Evolutionary conservation across 2,113 vertebrate species (phyloP).

Genomic region (Cariama cristata): DNA sequence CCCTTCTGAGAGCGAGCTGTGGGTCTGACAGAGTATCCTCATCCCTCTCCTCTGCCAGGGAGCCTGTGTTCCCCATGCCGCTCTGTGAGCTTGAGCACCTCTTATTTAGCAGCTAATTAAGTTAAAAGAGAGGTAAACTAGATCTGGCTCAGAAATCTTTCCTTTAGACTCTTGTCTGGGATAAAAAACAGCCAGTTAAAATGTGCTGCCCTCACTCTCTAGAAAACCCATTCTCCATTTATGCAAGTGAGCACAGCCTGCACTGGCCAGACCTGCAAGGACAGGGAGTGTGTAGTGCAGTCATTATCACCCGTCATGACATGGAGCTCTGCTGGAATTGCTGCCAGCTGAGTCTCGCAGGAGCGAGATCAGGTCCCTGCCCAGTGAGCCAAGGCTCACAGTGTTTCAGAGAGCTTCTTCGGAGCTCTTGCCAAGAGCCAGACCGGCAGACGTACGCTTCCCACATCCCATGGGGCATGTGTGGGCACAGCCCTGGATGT

Average conservation of each 20-base stretch:
- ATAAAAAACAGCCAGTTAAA: neutral
- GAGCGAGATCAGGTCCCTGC: neutral
- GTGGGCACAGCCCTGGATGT: neutral
- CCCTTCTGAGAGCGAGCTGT: neutral
- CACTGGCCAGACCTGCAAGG: neutral
- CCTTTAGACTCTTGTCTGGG: neutral
- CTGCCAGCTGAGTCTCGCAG: neutral
- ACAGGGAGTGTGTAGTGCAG: neutral
- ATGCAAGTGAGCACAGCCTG: neutral
- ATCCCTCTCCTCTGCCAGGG: neutral
- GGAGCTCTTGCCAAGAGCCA: neutral
- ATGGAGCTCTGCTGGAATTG: neutral
- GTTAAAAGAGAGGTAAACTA: neutral
- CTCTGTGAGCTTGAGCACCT: neutral
- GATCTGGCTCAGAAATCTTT: neutral
- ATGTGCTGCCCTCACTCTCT: neutral
- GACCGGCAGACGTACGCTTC: rapidly evolving
- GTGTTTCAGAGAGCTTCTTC: neutral
- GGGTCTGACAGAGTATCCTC: neutral
- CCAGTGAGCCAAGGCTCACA: neutral
- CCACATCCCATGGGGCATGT: rapidly evolving
- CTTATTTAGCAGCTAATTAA: neutral
- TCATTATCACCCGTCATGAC: rapidly evolving
- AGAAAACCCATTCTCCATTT: neutral
- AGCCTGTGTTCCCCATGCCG: rapidly evolving